Conservation (phyloP, 2,113 vertebrate species). For the Anser brachyrhynchus region DNA sequence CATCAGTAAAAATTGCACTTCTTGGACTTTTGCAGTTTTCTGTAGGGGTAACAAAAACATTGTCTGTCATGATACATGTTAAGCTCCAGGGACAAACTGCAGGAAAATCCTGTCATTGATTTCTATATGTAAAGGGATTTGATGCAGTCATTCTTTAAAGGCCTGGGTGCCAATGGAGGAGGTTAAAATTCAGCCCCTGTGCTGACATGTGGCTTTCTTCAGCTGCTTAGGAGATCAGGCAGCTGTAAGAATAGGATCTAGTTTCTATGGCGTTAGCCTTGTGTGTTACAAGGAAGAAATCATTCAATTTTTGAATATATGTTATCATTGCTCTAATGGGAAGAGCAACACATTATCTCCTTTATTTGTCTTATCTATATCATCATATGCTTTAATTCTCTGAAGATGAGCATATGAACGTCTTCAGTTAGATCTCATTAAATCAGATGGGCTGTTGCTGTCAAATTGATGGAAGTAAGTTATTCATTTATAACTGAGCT, state of each 20-base stretch:
- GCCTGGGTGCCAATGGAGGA: neutral
- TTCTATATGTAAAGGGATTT: neutral
- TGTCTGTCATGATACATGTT: neutral
- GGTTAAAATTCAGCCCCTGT: neutral
- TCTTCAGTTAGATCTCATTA: conserved; percentile 63
- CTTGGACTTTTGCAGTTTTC: neutral
- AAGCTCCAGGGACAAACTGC: neutral
- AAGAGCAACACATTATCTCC: conserved; percentile 52
- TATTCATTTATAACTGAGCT: conserved; percentile 53
- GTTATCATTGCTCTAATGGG: conserved; percentile 24
- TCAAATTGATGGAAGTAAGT: conserved; percentile 59
- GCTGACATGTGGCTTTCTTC: neutral
- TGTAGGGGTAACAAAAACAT: neutral
- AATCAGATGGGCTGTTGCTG: conserved; percentile 47
- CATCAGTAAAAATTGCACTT: neutral
- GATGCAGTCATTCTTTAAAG: neutral
- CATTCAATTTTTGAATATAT: neutral
- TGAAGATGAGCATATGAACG: conserved; percentile 15
- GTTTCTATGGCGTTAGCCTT: conserved; percentile 46
- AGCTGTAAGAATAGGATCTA: neutral
- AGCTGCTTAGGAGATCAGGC: neutral
- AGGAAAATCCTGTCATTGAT: neutral
- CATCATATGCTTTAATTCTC: conserved; percentile 50
- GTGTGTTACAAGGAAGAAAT: conserved; percentile 11
- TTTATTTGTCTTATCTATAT: conserved; percentile 57